These are phyloP conservation scores for Zeus faber DNA, from an alignment of 2,113 vertebrate genomes.

Conservation along the genomic window DNA sequence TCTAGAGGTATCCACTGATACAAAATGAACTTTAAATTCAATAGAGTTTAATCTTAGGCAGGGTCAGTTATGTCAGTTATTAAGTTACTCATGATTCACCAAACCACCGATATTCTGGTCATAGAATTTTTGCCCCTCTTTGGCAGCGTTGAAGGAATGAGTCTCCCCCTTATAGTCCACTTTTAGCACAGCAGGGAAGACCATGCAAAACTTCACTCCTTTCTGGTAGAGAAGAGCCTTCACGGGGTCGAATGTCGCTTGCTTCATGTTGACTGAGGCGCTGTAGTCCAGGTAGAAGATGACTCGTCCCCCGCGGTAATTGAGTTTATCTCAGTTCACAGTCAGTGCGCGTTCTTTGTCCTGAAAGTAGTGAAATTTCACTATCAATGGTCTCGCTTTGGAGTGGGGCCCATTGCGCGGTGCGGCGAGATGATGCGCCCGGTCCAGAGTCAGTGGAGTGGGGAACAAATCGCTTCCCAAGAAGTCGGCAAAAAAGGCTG, in stretches of 20 bases:
- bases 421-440: not conserved
- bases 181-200: not conserved
- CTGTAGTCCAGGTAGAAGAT: not conserved
- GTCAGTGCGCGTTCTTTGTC: not conserved
- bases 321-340: not conserved
- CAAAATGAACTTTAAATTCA: no score
- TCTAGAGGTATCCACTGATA: no score
- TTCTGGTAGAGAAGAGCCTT: not conserved
- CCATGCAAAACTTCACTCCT: not conserved
- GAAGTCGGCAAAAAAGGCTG: not conserved
- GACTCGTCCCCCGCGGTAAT: not conserved
- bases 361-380: not conserved
- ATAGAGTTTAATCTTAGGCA: no score
- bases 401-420: not conserved
- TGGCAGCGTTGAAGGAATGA: not conserved
- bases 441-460: not conserved
- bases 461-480: not conserved
- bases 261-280: not conserved
- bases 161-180: not conserved
- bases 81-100: not conserved
- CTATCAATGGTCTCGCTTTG: not conserved
- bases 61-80: no score
- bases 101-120: not conserved
- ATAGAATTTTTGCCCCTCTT: not conserved
- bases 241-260: not conserved